Conservation (phyloP, 2,888 invertebrate genomes). For the Melolontha melolontha region DNA sequence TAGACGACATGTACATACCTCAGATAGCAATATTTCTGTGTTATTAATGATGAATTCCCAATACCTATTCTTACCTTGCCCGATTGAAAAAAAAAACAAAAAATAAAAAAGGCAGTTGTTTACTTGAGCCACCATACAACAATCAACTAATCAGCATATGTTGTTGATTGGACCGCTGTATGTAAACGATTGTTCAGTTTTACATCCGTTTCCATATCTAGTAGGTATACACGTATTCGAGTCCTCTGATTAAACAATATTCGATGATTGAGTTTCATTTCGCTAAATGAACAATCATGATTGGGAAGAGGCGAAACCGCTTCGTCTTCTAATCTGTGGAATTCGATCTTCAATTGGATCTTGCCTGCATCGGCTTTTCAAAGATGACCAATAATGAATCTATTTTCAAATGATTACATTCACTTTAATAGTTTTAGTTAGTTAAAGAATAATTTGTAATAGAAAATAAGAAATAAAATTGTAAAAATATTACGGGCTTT, state of each 20-base stretch:
- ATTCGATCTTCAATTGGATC: slow-evolving; percentile 29
- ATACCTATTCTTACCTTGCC: no score
- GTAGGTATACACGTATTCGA: background rate
- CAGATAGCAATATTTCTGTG: no score
- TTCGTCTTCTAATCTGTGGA: slow-evolving; percentile 23
- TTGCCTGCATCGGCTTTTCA: background rate
- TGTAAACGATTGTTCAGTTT: slow-evolving; percentile 17
- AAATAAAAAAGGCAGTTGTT: no score
- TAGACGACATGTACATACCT: no score
- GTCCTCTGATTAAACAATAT: slow-evolving; percentile 32
- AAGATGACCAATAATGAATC: no score
- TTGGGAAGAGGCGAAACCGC: slow-evolving; percentile 13
- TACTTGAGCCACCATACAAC: slow-evolving; percentile 4
- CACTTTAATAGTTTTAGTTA: no score
- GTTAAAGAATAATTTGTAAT: no score
- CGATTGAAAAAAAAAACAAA: no score
- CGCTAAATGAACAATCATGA: slow-evolving; percentile 36
- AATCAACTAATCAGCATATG: slow-evolving; percentile 27
- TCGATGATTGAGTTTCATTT: slow-evolving; percentile 37
- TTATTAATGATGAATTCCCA: no score
- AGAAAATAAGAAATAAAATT: no score
- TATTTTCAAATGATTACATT: no score
- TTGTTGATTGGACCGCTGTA: background rate
- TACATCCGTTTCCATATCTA: slow-evolving; percentile 29
- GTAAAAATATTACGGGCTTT: no score